phyloP scores from a whole-genome alignment of 2,888 invertebrate species.

The Proisotoma minuta region DNA sequence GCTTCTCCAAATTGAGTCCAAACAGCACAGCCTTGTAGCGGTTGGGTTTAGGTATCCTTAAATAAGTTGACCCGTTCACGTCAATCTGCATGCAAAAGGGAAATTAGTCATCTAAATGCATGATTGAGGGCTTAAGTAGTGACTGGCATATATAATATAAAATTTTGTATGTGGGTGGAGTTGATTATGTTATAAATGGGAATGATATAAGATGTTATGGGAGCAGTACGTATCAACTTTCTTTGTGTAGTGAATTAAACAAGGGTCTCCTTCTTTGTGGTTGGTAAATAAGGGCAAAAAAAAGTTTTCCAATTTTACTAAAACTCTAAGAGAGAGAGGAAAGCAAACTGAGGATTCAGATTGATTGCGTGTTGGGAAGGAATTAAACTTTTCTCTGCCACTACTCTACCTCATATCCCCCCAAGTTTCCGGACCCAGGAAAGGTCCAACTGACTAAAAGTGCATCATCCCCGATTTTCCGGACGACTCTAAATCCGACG shows the following conservation, averaged over 20 bases:
- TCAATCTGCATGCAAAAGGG: constrained; percentile 42
- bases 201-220: too few relatives aligned
- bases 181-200: too few relatives aligned
- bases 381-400: constrained; percentile 4
- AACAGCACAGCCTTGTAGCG: constrained; percentile 47
- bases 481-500: constrained; percentile 46
- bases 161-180: too few relatives aligned
- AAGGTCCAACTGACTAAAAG: constrained; percentile 47
- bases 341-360: constrained; percentile 10
- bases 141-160: too few relatives aligned
- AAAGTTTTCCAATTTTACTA: constrained; percentile 17
- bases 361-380: constrained; percentile 14
- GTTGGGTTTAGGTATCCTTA: constrained; percentile 45
- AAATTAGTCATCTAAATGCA: too few relatives aligned
- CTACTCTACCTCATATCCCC: constrained; percentile 44
- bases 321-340: not conserved
- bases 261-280: too few relatives aligned
- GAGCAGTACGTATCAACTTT: too few relatives aligned
- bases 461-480: constrained; percentile 47
- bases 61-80: constrained; percentile 45
- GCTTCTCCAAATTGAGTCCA: constrained; percentile 45
- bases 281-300: constrained; percentile 7
- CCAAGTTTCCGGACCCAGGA: constrained; percentile 20
- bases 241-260: too few relatives aligned
- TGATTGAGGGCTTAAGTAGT: too few relatives aligned